These are phyloP conservation scores for Antennarius maculatus DNA, from an alignment of 2,797 vertebrate species.

Conservation along the genomic window DNA sequence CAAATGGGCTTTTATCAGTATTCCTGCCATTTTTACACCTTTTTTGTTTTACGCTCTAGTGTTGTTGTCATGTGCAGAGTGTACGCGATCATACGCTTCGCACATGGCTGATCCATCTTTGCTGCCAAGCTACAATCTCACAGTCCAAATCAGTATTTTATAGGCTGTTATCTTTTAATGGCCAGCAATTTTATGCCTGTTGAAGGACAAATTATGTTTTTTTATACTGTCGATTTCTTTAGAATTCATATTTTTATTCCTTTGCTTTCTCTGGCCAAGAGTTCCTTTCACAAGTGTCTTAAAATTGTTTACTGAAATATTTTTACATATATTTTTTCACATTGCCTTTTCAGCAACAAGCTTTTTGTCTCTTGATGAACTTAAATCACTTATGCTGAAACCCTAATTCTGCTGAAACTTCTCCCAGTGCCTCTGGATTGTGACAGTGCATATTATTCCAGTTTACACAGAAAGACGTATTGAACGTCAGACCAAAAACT, in stretches of 20 bases:
- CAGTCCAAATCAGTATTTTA: conserved; percentile 65
- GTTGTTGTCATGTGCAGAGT: conserved; percentile 7
- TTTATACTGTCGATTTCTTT: conserved; percentile 1
- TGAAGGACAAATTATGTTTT: conserved; percentile 46
- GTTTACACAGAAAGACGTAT: not conserved
- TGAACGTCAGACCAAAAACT: not conserved
- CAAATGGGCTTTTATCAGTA: conserved; percentile 53
- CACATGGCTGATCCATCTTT: not conserved
- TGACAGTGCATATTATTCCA: conserved; percentile 1
- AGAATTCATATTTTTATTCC: not conserved
- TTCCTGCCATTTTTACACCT: conserved; percentile 61
- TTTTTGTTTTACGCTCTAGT: conserved; percentile 17
- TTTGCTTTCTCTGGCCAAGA: not conserved
- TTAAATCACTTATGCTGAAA: conserved; percentile 64
- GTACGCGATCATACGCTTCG: not conserved
- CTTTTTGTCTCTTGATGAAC: conserved; percentile 32
- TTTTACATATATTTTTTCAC: not conserved
- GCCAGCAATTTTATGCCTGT: conserved; percentile 17
- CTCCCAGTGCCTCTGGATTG: no score
- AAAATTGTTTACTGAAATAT: conserved; percentile 12
- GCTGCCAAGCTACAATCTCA: conserved; percentile 10
- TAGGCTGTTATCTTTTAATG: conserved; percentile 36
- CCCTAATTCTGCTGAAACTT: conserved; percentile 1
- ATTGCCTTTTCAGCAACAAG: conserved; percentile 6
- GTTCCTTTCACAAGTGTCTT: not conserved